phyloP scores from a whole-genome alignment of 2,888 invertebrate species.

The Biston betularia region DNA sequence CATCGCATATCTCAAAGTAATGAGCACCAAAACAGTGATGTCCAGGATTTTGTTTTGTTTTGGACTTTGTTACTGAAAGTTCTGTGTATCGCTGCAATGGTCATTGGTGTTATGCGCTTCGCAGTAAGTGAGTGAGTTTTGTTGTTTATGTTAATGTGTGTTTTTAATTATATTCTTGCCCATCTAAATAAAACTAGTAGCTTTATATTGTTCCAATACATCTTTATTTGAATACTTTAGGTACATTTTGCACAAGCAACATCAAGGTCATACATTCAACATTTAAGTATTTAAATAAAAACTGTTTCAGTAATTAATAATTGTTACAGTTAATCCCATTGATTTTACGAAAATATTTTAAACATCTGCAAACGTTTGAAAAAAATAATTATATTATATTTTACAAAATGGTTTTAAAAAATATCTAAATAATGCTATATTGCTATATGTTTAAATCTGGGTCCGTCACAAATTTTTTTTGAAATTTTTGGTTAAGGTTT shows the following conservation, averaged over 20 bases:
- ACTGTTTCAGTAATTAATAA: background rate
- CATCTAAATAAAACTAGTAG: background rate
- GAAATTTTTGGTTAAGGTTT: too few species aligned
- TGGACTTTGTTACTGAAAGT: too few species aligned
- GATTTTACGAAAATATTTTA: slow-evolving; percentile 11
- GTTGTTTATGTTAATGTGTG: background rate
- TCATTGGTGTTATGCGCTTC: too few species aligned
- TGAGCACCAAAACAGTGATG: too few species aligned
- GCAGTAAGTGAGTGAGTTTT: too few species aligned
- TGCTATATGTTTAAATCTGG: too few species aligned
- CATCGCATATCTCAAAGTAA: too few species aligned
- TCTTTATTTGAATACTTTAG: slow-evolving; percentile 46
- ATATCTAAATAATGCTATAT: too few species aligned
- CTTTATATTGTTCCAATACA: slow-evolving; percentile 36
- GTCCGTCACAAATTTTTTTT: too few species aligned
- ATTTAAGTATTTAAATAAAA: slow-evolving; percentile 21
- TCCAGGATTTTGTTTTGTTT: too few species aligned
- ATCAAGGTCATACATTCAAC: slow-evolving; percentile 53
- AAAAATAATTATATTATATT: background rate
- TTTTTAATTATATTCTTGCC: background rate
- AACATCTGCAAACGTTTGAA: too few species aligned
- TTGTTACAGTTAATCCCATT: slow-evolving; percentile 2
- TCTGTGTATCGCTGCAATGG: too few species aligned
- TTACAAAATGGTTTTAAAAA: background rate
- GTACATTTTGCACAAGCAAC: slow-evolving; percentile 63